Conservation (phyloP, 2,113 vertebrate genomes). For the Acanthisitta chloris region DNA sequence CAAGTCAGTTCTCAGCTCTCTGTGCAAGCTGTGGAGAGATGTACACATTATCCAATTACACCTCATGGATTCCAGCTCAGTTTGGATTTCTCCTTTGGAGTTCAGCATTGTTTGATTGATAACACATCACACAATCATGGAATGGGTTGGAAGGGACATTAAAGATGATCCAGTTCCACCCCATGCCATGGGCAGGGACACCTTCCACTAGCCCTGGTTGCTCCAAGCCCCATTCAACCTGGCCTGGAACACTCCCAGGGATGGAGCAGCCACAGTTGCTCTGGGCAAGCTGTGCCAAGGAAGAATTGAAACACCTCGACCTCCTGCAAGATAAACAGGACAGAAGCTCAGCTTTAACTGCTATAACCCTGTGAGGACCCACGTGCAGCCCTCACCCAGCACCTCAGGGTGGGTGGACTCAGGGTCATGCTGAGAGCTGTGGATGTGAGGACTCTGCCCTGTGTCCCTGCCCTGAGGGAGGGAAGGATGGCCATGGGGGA, state of each 20-base stretch:
- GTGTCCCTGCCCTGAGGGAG: background rate
- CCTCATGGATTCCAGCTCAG: background rate
- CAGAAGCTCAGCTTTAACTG: background rate
- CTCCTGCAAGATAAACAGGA: background rate
- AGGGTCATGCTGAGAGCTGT: accelerated
- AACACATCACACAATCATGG: accelerated
- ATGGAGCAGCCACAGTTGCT: background rate
- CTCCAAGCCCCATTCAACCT: background rate
- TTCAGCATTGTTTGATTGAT: background rate
- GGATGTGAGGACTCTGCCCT: background rate
- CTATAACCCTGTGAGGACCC: background rate
- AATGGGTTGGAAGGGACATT: background rate
- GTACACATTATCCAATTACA: accelerated
- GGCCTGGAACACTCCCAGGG: background rate
- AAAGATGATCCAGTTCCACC: background rate
- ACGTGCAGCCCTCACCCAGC: background rate
- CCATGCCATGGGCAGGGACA: background rate
- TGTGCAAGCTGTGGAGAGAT: background rate
- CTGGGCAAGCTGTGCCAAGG: background rate
- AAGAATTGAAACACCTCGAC: background rate
- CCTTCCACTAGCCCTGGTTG: background rate
- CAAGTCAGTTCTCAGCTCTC: background rate
- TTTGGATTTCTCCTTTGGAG: background rate
- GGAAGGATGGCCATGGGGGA: background rate
- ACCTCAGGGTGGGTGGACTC: background rate